Evolutionary conservation across 1,140 invertebrate species (phyloP), one percentile per base, ranked within the genome.

Genomic region (Mercenaria mercenaria): DNA sequence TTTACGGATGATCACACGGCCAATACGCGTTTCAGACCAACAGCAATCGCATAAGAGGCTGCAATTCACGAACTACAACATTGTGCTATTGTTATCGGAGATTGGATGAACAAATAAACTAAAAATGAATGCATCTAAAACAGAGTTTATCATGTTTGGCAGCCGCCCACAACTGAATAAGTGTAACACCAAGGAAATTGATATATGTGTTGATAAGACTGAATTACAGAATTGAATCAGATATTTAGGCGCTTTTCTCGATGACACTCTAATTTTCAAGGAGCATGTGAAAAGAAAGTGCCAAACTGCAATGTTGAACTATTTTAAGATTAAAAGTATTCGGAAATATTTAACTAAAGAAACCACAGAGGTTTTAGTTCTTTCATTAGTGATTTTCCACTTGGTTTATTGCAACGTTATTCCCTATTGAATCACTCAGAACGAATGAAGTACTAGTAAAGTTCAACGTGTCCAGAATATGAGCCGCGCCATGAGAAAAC

Each of bases 81-180:
- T 3, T 52, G 20, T 34, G 77, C 77, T 29, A 2, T 32, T 3
- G 13, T 4, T 23, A 56, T 34, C 43, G 52, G 50, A 29, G 77
- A 80, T 3, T 80, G 77, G 77, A 80, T 80, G 50, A 97, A 80
- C 50, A 56, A 20, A 18, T 32, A 80, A 80, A 80, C 11, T 32
- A 32, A 26, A 52, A 56, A 80, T 80, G 77, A 80, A 80, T 47
- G 13, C 43, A 20, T 4, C 50, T 4, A 80, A 80, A 23, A 64
- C 80, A 0, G 80, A 82, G 26, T 67, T 64, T 41, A 82, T 82
- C 20, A 39, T 67, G 4, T 82, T 67, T 67, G 56, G 56, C 3
- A 82, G 80, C 39, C 20, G 15, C 26, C 23, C 34, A 11, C 34
- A 82, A 29, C 43, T 79, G 23, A 52, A 50, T 50, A 52, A 79